A percentile compares a stretch with the other conserved stretches of the same genome.
Conservation (phyloP, 1,140 invertebrate genomes). For the Adelges cooleyi region DNA sequence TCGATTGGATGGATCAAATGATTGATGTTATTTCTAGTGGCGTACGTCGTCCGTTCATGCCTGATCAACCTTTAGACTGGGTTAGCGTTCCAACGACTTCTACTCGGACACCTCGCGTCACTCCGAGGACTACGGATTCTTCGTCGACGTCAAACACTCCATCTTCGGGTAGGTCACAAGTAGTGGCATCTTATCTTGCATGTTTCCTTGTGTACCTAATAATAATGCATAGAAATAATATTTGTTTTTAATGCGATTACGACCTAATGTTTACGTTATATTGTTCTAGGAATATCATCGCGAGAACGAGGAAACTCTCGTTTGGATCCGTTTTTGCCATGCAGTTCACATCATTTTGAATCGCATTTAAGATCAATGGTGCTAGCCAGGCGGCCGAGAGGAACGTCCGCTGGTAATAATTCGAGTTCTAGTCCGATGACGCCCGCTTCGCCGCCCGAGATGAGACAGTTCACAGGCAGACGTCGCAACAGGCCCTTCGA, state of each 20-base stretch:
- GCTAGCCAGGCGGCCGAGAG: not conserved
- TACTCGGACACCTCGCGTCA: constrained; percentile 20
- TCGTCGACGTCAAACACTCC: not conserved
- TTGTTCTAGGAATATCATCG: constrained; percentile 24
- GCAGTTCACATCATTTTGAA: constrained; percentile 51
- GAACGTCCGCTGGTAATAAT: not conserved
- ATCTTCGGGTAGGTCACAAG: not conserved
- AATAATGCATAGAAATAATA: too few species aligned
- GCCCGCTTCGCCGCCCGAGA: constrained; percentile 2
- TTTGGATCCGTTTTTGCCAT: constrained; percentile 58
- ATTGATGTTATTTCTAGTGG: constrained; percentile 24
- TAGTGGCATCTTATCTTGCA: too few species aligned
- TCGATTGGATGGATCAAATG: constrained; percentile 27
- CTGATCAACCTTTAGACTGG: constrained; percentile 50
- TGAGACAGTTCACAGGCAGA: not conserved
- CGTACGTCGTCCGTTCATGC: constrained; percentile 54
- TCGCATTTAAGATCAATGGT: constrained; percentile 16
- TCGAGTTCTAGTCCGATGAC: not conserved
- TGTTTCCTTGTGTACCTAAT: too few species aligned
- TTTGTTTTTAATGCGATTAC: too few species aligned
- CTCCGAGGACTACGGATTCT: constrained; percentile 12
- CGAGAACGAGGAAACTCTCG: not conserved
- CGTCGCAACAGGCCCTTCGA: not conserved
- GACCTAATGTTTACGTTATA: not conserved
- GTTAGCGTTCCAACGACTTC: constrained; percentile 41